These are phyloP conservation scores for Lydus trimaculatus DNA, from an alignment of 2,888 invertebrate species.

Conservation along the genomic window DNA sequence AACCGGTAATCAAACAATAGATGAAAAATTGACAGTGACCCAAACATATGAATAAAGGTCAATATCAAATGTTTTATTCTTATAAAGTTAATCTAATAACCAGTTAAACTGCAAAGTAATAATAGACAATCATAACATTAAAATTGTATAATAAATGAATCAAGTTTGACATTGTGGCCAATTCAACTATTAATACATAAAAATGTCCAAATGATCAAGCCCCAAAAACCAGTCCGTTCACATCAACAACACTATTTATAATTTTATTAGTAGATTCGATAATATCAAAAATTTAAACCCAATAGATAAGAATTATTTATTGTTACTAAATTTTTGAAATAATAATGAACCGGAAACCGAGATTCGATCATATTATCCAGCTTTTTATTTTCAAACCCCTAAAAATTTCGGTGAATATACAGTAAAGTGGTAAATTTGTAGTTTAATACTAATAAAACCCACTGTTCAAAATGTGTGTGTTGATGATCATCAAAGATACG, in stretches of 20 bases:
- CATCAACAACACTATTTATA: conserved; percentile 8
- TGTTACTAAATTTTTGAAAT: neutral
- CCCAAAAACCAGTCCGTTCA: conserved; percentile 10
- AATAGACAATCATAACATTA: conserved; percentile 53
- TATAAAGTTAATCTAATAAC: conserved; percentile 53
- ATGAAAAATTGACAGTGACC: conserved; percentile 57
- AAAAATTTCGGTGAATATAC: neutral
- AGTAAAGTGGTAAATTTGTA: neutral
- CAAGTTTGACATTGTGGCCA: conserved; percentile 34
- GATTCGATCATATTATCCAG: conserved; percentile 3
- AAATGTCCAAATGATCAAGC: conserved; percentile 23
- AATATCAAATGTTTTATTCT: conserved; percentile 51
- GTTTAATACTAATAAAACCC: neutral
- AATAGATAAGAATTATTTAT: neutral
- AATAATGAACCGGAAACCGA: conserved; percentile 7
- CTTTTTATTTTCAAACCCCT: neutral
- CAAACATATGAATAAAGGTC: conserved; percentile 49
- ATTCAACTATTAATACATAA: conserved; percentile 21
- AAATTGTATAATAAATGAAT: conserved; percentile 55
- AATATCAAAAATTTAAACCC: conserved; percentile 15
- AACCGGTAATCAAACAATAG: conserved; percentile 52
- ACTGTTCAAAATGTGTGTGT: neutral
- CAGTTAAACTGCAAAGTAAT: conserved; percentile 51
- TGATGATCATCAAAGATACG: conserved; percentile 19
- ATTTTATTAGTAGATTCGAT: conserved; percentile 15